Percentiles rank a stretch among this genome's conserved stretches.
phyloP scores from a whole-genome alignment of 1,140 invertebrate genomes.

The Lycorma delicatula region DNA sequence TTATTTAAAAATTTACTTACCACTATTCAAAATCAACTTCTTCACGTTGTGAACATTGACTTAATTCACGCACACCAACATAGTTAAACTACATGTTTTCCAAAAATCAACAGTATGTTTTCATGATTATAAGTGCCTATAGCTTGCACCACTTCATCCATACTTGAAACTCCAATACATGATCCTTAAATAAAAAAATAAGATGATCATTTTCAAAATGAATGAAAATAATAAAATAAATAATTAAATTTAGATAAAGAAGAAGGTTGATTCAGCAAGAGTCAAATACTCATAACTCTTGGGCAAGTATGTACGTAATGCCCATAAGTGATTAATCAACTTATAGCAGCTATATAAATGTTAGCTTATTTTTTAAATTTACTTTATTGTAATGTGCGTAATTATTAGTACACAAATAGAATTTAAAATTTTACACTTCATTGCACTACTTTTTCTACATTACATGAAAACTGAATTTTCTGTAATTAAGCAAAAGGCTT shows the following conservation, averaged over 20 bases:
- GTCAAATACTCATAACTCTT: background rate
- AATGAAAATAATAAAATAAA: no score
- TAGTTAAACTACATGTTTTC: slow-evolving; percentile 67
- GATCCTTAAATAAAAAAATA: slow-evolving; percentile 37
- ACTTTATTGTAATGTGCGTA: no score
- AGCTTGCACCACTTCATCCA: slow-evolving; percentile 60
- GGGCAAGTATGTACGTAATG: background rate
- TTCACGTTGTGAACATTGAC: slow-evolving; percentile 57
- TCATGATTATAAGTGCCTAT: slow-evolving; percentile 54
- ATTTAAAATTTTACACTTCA: no score
- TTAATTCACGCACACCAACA: slow-evolving; percentile 57
- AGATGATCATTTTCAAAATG: background rate
- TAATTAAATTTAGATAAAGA: background rate
- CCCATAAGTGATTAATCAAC: no score
- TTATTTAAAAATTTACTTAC: slow-evolving; percentile 44
- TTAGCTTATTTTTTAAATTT: no score
- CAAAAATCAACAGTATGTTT: slow-evolving; percentile 69
- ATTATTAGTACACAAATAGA: no score
- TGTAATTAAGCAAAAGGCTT: no score
- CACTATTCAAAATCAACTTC: slow-evolving; percentile 88
- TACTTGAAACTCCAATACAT: slow-evolving; percentile 45
- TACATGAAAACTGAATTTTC: no score
- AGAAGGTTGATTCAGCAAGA: background rate
- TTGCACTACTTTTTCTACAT: no score
- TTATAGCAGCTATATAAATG: no score